Evolutionary conservation across 2,113 vertebrate genomes (phyloP).

Genomic region (Bubo bubo): DNA sequence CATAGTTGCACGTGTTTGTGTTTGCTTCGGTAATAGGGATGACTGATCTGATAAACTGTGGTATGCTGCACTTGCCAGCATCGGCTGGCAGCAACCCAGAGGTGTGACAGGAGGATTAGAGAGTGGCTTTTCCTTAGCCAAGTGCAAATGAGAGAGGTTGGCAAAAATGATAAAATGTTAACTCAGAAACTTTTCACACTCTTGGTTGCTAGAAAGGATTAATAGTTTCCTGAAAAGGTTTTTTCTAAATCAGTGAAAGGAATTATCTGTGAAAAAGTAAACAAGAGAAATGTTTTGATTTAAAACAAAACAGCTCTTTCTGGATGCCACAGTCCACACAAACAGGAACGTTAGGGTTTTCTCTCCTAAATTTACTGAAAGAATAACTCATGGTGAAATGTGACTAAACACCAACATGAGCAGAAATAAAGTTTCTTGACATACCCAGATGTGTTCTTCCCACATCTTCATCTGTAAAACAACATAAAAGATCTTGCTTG

Average conservation of each 20-base stretch:
- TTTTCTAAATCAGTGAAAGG: not conserved
- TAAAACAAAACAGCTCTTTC: not conserved
- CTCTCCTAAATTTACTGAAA: not conserved
- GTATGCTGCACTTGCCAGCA: not conserved
- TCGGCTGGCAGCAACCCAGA: not conserved
- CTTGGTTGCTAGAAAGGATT: not conserved
- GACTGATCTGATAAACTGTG: not conserved
- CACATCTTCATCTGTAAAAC: not conserved
- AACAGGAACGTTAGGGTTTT: not conserved
- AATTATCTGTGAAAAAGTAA: not conserved
- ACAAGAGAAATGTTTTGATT: not conserved
- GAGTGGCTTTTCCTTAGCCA: not conserved
- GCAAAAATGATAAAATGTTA: not conserved
- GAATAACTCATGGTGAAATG: not conserved
- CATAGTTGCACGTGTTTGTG: fast-evolving
- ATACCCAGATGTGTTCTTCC: not conserved
- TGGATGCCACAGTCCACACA: not conserved
- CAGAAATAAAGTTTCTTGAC: not conserved
- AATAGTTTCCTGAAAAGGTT: not conserved
- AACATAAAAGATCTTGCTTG: not conserved
- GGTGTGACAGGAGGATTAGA: not conserved
- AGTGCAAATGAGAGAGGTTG: not conserved
- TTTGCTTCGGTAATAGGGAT: not conserved
- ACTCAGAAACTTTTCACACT: not conserved
- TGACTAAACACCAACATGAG: not conserved